Conservation (phyloP, 2,797 vertebrate species). For the Acestrorhynchus altus region DNA sequence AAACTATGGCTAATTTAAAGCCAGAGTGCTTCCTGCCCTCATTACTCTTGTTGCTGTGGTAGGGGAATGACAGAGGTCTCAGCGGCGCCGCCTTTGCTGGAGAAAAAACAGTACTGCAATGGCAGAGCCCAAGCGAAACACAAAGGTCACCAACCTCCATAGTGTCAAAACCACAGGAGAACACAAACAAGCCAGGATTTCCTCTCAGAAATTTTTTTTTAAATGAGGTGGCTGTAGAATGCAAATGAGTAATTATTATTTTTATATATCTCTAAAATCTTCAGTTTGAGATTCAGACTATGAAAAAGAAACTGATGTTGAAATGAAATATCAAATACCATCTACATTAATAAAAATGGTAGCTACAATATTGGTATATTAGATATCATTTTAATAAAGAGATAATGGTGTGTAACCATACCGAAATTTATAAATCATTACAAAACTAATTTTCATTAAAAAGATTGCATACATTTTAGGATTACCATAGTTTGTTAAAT, state of each 20-base stretch:
- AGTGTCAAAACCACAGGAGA: conserved; percentile 48
- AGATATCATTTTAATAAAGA: too few relatives aligned
- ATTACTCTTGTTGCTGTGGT: conserved; percentile 59
- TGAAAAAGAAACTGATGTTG: neutral
- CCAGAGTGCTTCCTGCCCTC: conserved; percentile 59
- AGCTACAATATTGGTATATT: too few relatives aligned
- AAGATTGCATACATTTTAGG: too few relatives aligned
- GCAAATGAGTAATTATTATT: neutral
- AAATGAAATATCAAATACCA: too few relatives aligned
- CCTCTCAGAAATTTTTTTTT: conserved; percentile 34
- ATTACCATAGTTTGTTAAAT: too few relatives aligned
- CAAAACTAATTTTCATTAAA: too few relatives aligned
- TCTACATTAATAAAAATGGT: too few relatives aligned
- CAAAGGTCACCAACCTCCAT: conserved; percentile 55
- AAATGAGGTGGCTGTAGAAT: neutral
- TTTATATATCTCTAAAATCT: neutral
- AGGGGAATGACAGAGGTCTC: conserved; percentile 47
- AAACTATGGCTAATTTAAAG: conserved; percentile 62
- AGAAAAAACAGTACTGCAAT: conserved; percentile 55
- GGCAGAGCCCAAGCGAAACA: conserved; percentile 43
- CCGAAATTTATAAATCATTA: too few relatives aligned
- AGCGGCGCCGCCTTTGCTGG: conserved; percentile 54
- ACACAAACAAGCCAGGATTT: conserved; percentile 54
- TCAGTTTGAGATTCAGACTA: neutral
- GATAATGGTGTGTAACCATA: too few relatives aligned